Evolutionary conservation across 2,797 vertebrate species (phyloP).

Genomic region (Rhinoraja longicauda): DNA sequence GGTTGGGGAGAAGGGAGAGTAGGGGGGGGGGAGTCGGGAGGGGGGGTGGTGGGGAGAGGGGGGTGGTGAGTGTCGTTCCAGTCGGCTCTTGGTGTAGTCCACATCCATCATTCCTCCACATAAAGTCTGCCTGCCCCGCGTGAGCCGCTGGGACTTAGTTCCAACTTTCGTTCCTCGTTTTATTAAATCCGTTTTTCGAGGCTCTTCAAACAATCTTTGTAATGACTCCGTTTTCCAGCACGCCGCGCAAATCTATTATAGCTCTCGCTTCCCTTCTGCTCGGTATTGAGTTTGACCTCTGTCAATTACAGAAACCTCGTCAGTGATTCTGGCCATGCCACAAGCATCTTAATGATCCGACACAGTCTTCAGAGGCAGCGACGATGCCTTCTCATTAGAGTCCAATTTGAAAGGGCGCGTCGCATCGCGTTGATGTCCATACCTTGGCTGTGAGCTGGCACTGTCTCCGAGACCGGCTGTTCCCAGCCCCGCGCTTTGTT

Average conservation of each 20-base stretch:
- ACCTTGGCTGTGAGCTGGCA: background rate
- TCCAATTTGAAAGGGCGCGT: conserved; percentile 34
- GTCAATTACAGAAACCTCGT: conserved; percentile 31
- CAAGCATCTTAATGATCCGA: conserved; percentile 28
- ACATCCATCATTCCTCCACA: no score
- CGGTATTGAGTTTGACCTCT: conserved; percentile 22
- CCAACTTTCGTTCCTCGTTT: conserved; percentile 46
- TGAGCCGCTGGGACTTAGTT: background rate
- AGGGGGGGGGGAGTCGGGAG: no score
- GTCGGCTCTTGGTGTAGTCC: no score
- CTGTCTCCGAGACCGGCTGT: background rate
- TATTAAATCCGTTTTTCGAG: conserved; percentile 77
- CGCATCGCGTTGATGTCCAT: background rate
- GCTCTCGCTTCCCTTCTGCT: conserved; percentile 21
- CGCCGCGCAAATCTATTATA: conserved; percentile 47
- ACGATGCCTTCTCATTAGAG: conserved; percentile 31
- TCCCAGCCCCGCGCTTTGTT: background rate
- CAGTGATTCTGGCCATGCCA: conserved; percentile 21
- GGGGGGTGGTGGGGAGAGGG: background rate
- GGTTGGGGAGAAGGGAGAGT: no score
- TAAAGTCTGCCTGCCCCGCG: no score
- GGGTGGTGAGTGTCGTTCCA: background rate
- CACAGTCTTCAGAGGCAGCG: conserved; percentile 27
- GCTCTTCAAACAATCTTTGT: conserved; percentile 75
- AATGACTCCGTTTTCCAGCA: conserved; percentile 69